Evolutionary conservation across 2,797 vertebrate species (phyloP).

Genomic region (Sebastes trivittatus): DNA sequence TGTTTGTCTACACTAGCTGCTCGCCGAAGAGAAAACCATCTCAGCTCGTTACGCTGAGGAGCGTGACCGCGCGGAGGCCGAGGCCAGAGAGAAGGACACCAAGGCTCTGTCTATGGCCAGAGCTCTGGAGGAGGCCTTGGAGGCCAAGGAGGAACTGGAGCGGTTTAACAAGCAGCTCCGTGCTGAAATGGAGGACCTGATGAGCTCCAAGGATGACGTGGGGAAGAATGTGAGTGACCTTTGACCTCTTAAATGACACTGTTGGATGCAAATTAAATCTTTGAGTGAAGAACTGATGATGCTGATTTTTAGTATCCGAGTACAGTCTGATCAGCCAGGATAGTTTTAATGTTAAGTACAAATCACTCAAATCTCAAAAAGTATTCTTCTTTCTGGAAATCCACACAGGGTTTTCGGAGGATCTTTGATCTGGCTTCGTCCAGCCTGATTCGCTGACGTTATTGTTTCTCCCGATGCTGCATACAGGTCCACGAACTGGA

Average conservation of each 20-base stretch:
- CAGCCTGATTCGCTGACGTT: background rate
- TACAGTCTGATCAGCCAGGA: background rate
- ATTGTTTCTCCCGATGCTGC: background rate
- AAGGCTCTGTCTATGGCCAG: conserved; percentile 93
- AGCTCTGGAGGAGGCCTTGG: conserved; percentile 94
- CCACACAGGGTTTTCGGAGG: background rate
- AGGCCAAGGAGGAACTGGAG: conserved; percentile 95
- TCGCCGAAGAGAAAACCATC: conserved; percentile 97
- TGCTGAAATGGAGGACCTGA: conserved; percentile 96
- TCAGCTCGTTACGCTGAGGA: conserved; percentile 95
- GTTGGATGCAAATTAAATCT: background rate
- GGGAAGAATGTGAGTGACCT: conserved; percentile 93
- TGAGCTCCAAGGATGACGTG: conserved; percentile 98
- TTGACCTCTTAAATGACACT: background rate
- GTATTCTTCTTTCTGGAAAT: background rate
- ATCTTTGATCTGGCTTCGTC: background rate
- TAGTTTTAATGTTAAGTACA: background rate
- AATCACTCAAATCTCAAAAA: background rate
- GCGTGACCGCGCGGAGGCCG: conserved; percentile 94
- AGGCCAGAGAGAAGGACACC: conserved; percentile 97
- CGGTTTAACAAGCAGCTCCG: conserved; percentile 93
- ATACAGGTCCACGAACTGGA: conserved; percentile 96
- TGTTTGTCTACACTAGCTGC: conserved; percentile 79
- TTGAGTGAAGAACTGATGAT: background rate
- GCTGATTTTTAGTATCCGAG: background rate